phyloP scores from a whole-genome alignment of 2,888 invertebrate species.

The Heliconius erato region DNA sequence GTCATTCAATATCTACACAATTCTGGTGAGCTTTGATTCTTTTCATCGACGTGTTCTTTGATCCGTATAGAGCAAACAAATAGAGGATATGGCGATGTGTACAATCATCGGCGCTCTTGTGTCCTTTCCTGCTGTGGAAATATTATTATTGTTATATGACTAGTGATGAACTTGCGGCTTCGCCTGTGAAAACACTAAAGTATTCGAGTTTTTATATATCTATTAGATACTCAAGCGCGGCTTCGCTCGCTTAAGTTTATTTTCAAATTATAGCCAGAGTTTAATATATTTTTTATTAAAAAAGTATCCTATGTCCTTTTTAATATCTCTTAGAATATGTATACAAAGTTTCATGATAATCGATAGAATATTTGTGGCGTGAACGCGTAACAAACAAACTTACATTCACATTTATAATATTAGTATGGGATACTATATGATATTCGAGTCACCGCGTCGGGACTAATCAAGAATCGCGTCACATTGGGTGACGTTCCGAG shows the following conservation, averaged over 20 bases:
- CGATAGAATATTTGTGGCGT: too few species aligned
- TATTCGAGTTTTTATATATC: too few species aligned
- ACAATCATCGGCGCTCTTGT: slow-evolving; percentile 45
- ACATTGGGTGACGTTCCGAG: slow-evolving; percentile 68
- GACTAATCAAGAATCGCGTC: slow-evolving; percentile 76
- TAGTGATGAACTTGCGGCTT: too few species aligned
- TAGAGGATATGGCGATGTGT: slow-evolving; percentile 62
- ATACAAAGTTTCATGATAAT: too few species aligned
- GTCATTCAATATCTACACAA: slow-evolving; percentile 69
- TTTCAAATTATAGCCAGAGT: too few species aligned
- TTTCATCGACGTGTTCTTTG: slow-evolving; percentile 62
- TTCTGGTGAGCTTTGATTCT: slow-evolving; percentile 68
- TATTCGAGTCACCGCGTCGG: slow-evolving; percentile 65
- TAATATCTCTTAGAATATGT: too few species aligned
- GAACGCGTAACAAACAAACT: too few species aligned
- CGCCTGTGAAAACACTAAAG: too few species aligned
- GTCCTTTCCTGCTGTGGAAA: slow-evolving; percentile 53
- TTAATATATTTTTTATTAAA: too few species aligned
- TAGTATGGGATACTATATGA: slow-evolving; percentile 32
- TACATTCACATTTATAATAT: background rate
- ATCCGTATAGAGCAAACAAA: slow-evolving; percentile 62
- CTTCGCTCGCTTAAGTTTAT: too few species aligned
- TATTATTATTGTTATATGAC: slow-evolving; percentile 40
- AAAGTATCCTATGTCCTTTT: too few species aligned
- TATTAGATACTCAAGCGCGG: too few species aligned